A percentile compares a stretch with the other conserved stretches of the same genome.
Evolutionary conservation across 2,888 invertebrate species (phyloP).

Genomic region (Drosophila bunnanda): DNA sequence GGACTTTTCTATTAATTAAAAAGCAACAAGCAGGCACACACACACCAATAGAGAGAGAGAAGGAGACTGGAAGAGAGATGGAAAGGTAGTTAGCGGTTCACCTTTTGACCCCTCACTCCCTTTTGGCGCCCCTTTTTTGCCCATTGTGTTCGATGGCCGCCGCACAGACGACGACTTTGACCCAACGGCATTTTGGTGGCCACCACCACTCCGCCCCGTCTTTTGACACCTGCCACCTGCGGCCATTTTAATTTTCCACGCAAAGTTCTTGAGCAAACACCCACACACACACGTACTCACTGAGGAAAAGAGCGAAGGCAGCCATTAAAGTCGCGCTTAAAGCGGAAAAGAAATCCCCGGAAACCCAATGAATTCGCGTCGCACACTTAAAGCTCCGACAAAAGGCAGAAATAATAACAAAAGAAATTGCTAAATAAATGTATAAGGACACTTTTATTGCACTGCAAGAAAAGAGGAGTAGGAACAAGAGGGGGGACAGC

Average conservation of each 20-base stretch:
- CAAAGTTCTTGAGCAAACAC: slow-evolving; percentile 75
- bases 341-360: slow-evolving; percentile 17
- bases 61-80: neutral
- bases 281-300: slow-evolving; percentile 28
- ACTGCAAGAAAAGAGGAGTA: slow-evolving; percentile 51
- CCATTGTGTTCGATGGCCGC: slow-evolving; percentile 64
- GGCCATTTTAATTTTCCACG: slow-evolving; percentile 81
- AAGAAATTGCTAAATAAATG: slow-evolving; percentile 81
- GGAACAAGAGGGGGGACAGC: slow-evolving; percentile 12
- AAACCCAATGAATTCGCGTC: slow-evolving; percentile 61
- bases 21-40: slow-evolving; percentile 78
- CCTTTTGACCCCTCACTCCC: slow-evolving; percentile 22
- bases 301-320: neutral
- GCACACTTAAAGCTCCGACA: slow-evolving; percentile 65
- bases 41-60: slow-evolving; percentile 16
- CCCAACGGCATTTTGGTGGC: slow-evolving; percentile 67
- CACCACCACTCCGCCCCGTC: slow-evolving; percentile 21
- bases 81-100: slow-evolving; percentile 20
- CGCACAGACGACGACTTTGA: slow-evolving; percentile 50
- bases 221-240: slow-evolving; percentile 67
- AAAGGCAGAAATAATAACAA: slow-evolving; percentile 73
- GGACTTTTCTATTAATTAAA: slow-evolving; percentile 84
- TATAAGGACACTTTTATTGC: slow-evolving; percentile 81
- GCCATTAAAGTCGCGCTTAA: slow-evolving; percentile 71
- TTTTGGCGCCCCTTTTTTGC: slow-evolving; percentile 15